Evolutionary conservation across 2,797 vertebrate species (phyloP), one percentile per base, ranked within the genome.

Genomic region (Gobionotothen gibberifrons): DNA sequence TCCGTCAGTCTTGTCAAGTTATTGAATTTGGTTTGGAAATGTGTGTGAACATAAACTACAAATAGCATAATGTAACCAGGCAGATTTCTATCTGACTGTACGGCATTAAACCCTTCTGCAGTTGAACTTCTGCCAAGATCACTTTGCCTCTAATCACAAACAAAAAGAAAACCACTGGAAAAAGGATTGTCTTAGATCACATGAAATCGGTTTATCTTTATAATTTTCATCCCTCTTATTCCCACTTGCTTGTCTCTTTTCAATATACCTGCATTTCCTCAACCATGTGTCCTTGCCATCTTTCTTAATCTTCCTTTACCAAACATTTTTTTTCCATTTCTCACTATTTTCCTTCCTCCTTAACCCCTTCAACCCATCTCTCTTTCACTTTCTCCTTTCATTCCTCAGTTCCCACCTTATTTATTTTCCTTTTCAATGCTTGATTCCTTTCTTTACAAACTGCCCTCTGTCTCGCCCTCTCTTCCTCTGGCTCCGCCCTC

Each of bases 381-480:
- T 63, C 60, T 77, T 61, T 81, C 64, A 26, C 72, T 55, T 64
- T 76, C 55, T 78, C 75, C 66, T 69, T 87, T 87, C 78, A 87
- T 89, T 87, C 72, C 78, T 74, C 64, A 52, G 58, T 85, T 87
- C 76, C 72, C 57, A 55, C 72, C 68, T 49, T 65, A 46, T 86
- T 81, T 82, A 69, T 82, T 82, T 85, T 80, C 81, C 84, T 14
- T 14, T 22, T 55, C 32, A 39, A n/a, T 78, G 46, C 87, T 86
- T 84, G 85, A 91, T 91, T 91, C 82, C 85, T 84, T 88, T 90
- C 84, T 91, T 89, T 85, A 87, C 85, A 91, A 88, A 88, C 82
- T 82, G 32, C 84, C 76, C 85, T 92, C 86, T 87, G 85, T 89
- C 79, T 84, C 73, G 66, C 63, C 69, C 65, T 63, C 72, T 79